Evolutionary conservation across 2,888 invertebrate genomes (phyloP), one percentile per base, ranked within the genome.

Genomic region (Sesia bembeciformis): DNA sequence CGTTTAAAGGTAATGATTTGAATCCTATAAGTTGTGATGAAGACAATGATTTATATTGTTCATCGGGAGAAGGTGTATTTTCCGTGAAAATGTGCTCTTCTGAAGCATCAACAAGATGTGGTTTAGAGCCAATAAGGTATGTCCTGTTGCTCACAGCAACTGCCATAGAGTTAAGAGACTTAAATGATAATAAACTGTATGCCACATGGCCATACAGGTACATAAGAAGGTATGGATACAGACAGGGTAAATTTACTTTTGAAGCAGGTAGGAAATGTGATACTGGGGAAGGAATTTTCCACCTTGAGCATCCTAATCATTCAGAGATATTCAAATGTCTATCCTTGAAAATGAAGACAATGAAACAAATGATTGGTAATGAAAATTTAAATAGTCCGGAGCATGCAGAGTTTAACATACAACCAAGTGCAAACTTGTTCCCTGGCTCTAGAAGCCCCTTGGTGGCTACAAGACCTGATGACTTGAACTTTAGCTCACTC

Each of bases 21-120:
- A 86, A 78, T 62, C 92, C 92, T 51, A 84, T 90, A 40, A 85
- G 84, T 56, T 93, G 95, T 70, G 95, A 96, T 82, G 95, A 96
- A 84, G 96, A 96, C 68, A 96, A 96, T 79, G 96, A 96, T 78
- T 84, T 96, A n/a, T 96, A 96, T 74, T 96, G 95, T 73, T 94
- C 96, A 49, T 94, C 95, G 57, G 95, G 94, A 39, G 95, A 96
- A 83, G 95, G 95, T 53, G 90, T 95, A 8, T 96, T 96, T 74
- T 92, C 93, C 54, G 95, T 96, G 1, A 94, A 92, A 78, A 90
- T 96, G 67, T 93, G 93, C 62, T 90, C 94, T 43, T 95, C 96
- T 1, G 94, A 95, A 58, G 96, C 95, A 3, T 95, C 96, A 3
- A 91, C 91, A 52, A 90, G 95, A 59, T 96, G 96, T 77, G 92